These are phyloP conservation scores for Pholis gunnellus DNA, from an alignment of 2,113 vertebrate genomes.

Conservation along the genomic window DNA sequence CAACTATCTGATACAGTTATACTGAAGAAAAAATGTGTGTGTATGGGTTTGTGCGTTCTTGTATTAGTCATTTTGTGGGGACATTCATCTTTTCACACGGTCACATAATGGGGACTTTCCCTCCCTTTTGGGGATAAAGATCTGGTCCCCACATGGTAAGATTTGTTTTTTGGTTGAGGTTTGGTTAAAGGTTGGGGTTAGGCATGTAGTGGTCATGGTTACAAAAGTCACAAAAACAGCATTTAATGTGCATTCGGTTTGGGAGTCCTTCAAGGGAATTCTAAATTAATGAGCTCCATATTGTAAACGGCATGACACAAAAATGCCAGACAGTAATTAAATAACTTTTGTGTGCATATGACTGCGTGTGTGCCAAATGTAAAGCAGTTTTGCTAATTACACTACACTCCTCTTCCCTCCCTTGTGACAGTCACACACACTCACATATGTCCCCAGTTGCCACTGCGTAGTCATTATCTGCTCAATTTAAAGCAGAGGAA, in stretches of 20 bases:
- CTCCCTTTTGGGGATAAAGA: neutral
- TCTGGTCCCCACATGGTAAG: neutral
- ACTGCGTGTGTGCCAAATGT: conserved; percentile 2
- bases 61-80: conserved; percentile 14
- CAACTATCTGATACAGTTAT: conserved; percentile 52
- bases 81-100: conserved; percentile 18
- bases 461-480: conserved; percentile 26
- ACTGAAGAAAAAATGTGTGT: neutral
- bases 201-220: neutral
- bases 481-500: conserved; percentile 43
- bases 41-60: neutral
- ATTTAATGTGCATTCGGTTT: neutral
- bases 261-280: neutral
- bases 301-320: neutral
- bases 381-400: conserved; percentile 39
- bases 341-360: conserved; percentile 3
- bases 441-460: conserved; percentile 26
- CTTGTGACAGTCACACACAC: conserved; percentile 17
- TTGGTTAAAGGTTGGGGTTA: neutral
- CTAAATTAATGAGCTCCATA: conserved; percentile 7
- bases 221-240: conserved; percentile 9
- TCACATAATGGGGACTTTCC: neutral
- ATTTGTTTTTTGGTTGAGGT: neutral
- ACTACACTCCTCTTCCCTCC: conserved; percentile 17
- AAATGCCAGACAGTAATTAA: conserved; percentile 22